These are phyloP conservation scores for Argyresthia goedartella DNA, from an alignment of 2,888 invertebrate genomes.

Conservation along the genomic window DNA sequence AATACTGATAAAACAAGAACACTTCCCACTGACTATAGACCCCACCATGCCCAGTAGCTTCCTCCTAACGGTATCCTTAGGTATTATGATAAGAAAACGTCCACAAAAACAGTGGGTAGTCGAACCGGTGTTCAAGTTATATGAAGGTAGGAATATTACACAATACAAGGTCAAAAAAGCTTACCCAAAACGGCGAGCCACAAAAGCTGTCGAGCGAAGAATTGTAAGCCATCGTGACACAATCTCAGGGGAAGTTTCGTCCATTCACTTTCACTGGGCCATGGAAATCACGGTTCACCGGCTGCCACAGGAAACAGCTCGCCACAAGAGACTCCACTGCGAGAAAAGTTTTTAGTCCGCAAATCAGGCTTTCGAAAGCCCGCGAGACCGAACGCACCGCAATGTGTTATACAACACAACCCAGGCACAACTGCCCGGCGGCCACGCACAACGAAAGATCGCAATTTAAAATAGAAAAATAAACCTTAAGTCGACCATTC, in stretches of 20 bases:
- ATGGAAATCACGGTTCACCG: neutral
- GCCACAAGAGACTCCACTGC: neutral
- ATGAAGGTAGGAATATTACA: neutral
- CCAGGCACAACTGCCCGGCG: neutral
- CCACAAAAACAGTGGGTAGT: too few relatives aligned
- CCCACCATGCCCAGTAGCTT: too few relatives aligned
- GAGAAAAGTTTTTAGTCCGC: slow-evolving; percentile 1
- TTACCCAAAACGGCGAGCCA: slow-evolving; percentile 86
- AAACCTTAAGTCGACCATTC: neutral
- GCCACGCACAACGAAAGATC: neutral
- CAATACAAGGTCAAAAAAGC: slow-evolving; percentile 24
- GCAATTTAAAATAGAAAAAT: neutral
- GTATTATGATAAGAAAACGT: too few relatives aligned
- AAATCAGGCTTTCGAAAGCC: neutral
- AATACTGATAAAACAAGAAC: too few relatives aligned
- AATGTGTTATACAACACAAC: neutral
- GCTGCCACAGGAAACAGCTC: too few relatives aligned
- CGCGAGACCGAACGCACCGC: neutral
- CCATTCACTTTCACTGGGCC: slow-evolving; percentile 1
- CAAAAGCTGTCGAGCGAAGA: slow-evolving; percentile 82
- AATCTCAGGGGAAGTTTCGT: neutral
- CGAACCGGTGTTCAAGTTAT: too few relatives aligned
- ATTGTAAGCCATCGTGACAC: slow-evolving; percentile 64
- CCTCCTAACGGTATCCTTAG: too few relatives aligned
- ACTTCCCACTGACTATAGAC: too few relatives aligned